Conservation (phyloP, 2,888 invertebrate species). For the Gymnosoma rotundatum region DNA sequence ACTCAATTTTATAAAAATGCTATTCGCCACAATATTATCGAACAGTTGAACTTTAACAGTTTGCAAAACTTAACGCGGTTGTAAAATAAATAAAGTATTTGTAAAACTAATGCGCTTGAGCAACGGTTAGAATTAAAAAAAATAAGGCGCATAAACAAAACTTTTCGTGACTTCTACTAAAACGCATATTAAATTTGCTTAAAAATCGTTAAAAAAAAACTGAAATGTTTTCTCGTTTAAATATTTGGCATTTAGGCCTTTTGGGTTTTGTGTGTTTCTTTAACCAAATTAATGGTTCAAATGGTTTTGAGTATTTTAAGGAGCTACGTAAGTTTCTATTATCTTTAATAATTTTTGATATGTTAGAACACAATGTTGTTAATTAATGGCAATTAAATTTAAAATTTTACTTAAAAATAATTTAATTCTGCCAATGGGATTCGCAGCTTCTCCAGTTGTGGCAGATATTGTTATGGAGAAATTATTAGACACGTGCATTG, state of each 20-base stretch:
- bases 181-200: slow-evolving; percentile 25
- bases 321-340: slow-evolving; percentile 67
- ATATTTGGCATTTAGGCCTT: slow-evolving; percentile 48
- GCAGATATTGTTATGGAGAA: too few relatives aligned
- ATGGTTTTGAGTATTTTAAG: slow-evolving; percentile 64
- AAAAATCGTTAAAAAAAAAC: neutral
- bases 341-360: neutral
- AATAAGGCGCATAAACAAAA: neutral
- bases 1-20: slow-evolving; percentile 68
- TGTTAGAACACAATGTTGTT: neutral
- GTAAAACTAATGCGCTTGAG: slow-evolving; percentile 33
- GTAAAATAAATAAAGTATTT: slow-evolving; percentile 7
- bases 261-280: slow-evolving; percentile 27
- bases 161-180: neutral
- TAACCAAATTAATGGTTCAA: slow-evolving; percentile 47
- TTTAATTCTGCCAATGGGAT: too few relatives aligned
- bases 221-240: slow-evolving; percentile 17
- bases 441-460: too few relatives aligned
- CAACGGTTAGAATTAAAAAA: slow-evolving; percentile 21
- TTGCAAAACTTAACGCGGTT: slow-evolving; percentile 58
- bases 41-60: slow-evolving; percentile 64
- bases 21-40: slow-evolving; percentile 44
- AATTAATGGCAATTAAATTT: too few relatives aligned
- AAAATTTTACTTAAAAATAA: too few relatives aligned
- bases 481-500: too few relatives aligned